Conservation (phyloP, 2,888 invertebrate genomes). For the Acleris emargana region DNA sequence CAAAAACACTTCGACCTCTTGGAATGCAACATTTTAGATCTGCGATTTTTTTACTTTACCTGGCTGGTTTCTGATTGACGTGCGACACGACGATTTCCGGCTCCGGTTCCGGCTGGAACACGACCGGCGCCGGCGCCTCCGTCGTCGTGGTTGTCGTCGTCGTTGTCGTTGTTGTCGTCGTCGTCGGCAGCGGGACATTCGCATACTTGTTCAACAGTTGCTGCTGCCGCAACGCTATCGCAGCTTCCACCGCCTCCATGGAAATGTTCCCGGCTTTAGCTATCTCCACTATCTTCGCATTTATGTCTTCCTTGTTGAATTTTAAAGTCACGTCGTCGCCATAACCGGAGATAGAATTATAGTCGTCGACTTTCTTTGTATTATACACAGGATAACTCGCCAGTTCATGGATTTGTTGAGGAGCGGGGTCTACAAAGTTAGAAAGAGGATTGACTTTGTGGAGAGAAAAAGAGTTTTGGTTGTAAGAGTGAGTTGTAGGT, state of each 20-base stretch:
- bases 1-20: too few species aligned
- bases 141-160: slow-evolving; percentile 66
- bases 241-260: slow-evolving; percentile 90
- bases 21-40: too few species aligned
- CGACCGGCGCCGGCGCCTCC: slow-evolving; percentile 55
- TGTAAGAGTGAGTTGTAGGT: slow-evolving; percentile 51
- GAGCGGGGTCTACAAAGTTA: slow-evolving; percentile 79
- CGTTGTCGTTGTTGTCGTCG: slow-evolving; percentile 66
- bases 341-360: slow-evolving; percentile 76
- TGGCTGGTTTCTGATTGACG: slow-evolving; percentile 66
- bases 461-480: slow-evolving; percentile 55
- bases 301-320: slow-evolving; percentile 74
- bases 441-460: slow-evolving; percentile 72
- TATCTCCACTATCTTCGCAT: slow-evolving; percentile 77
- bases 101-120: slow-evolving; percentile 68
- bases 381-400: slow-evolving; percentile 67
- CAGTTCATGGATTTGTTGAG: slow-evolving; percentile 73
- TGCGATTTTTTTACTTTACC: slow-evolving; percentile 49
- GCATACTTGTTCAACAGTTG: slow-evolving; percentile 86
- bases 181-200: slow-evolving; percentile 70
- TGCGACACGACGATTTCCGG: slow-evolving; percentile 67
- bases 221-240: slow-evolving; percentile 88
- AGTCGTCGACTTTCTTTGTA: slow-evolving; percentile 77
- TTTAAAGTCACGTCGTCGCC: slow-evolving; percentile 72
- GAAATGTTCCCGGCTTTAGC: slow-evolving; percentile 90